A percentile compares a stretch with the other conserved stretches of the same genome.
Evolutionary conservation across 2,888 invertebrate genomes (phyloP).

Genomic region (Slavum lentiscoides): DNA sequence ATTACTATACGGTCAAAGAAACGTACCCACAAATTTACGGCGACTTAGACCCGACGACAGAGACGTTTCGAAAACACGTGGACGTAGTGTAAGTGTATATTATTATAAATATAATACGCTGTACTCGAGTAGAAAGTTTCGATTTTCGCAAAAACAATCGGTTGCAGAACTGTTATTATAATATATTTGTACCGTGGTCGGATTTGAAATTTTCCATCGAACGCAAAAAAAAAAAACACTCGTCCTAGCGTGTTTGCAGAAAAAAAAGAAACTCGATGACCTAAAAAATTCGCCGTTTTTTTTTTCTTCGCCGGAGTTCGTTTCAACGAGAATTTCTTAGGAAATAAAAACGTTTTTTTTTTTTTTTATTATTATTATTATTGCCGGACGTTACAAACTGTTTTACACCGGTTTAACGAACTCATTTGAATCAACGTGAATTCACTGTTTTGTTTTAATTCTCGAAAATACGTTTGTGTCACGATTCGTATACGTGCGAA

Average conservation of each 20-base stretch:
- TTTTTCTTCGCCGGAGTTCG: no score
- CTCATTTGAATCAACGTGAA: neutral
- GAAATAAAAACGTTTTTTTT: no score
- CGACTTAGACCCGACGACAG: conserved; percentile 31
- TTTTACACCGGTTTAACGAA: neutral
- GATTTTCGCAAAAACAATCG: neutral
- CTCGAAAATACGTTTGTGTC: neutral
- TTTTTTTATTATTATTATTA: no score
- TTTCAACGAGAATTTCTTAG: no score
- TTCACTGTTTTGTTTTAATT: neutral
- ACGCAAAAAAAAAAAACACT: no score
- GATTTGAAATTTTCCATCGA: no score
- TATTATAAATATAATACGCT: no score
- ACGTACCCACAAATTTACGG: conserved; percentile 26
- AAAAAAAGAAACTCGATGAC: no score
- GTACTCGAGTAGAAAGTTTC: neutral
- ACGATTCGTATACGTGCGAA: neutral
- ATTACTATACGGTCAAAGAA: conserved; percentile 34
- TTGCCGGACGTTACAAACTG: neutral
- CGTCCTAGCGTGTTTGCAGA: no score
- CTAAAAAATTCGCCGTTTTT: no score
- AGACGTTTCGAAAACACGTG: conserved; percentile 25
- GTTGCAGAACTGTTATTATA: no score
- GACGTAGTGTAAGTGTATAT: conserved; percentile 21
- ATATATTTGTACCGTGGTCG: no score